Percentiles rank a stretch among this genome's conserved stretches.
Evolutionary conservation across 2,113 vertebrate species (phyloP).

Genomic region (Chloropsis hardwickii): DNA sequence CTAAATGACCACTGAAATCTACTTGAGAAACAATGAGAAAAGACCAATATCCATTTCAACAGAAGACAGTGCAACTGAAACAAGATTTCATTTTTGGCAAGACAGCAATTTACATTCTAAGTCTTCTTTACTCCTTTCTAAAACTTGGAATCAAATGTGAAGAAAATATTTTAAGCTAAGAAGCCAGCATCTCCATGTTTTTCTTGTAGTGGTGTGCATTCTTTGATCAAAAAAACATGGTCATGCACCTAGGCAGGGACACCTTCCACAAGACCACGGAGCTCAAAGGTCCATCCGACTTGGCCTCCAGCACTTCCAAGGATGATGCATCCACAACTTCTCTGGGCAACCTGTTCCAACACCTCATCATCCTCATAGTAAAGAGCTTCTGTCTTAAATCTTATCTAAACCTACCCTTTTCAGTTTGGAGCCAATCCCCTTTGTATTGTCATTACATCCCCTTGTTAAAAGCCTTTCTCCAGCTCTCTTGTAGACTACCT

Average conservation of each 20-base stretch:
- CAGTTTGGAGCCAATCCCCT: not conserved
- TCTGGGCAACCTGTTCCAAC: not conserved
- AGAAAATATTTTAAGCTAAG: not conserved
- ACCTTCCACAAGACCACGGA: rapidly evolving
- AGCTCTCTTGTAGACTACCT: not conserved
- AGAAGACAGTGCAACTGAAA: not conserved
- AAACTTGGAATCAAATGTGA: not conserved
- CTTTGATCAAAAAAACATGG: not conserved
- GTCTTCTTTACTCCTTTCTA: not conserved
- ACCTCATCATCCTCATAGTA: not conserved
- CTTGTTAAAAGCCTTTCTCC: not conserved
- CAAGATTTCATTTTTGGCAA: not conserved
- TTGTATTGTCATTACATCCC: not conserved
- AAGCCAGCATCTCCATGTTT: not conserved
- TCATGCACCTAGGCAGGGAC: not conserved
- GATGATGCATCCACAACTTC: not conserved
- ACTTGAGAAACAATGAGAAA: not conserved
- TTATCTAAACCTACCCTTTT: not conserved
- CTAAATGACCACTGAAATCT: not conserved
- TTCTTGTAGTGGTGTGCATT: not conserved
- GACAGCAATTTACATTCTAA: not conserved
- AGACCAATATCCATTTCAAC: not conserved
- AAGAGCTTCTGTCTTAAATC: not conserved
- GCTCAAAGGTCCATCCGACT: not conserved
- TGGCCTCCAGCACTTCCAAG: rapidly evolving